Evolutionary conservation across 2,797 vertebrate species (phyloP), one percentile per base, ranked within the genome.

Genomic region (Bradypodion pumilum): DNA sequence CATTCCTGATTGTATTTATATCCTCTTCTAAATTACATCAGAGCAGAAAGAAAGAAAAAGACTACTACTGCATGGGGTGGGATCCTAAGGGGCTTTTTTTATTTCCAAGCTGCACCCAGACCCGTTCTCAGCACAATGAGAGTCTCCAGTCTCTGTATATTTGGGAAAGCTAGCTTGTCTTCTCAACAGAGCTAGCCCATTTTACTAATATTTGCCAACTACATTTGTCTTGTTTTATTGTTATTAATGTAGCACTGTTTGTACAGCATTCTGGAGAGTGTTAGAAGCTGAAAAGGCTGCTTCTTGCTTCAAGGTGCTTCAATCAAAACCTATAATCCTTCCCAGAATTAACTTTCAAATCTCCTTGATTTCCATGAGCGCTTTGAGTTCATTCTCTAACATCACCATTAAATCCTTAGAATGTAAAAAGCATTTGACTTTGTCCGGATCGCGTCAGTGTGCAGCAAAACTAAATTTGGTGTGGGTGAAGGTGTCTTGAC

Each of bases 191-290:
- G 52, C n/a, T 86, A 27, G 37, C 27, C 1, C 9, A 79, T 87
- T 90, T 89, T 90, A 82, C 63, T 85, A 80, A 46, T 74, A 44
- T 74, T n/a, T 0, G 86, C 74, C 85, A 73, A 44, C 12, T 9
- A 0, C 16, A 74, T 89, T 87, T 89, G 84, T 19, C 25, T 40
- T 68, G 81, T 63, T 13, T 74, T 37, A 8, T 80, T 0, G 69
- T 70, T 37, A 44, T 73, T 73, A 46, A 44, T 29, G 13, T 2
- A 52, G 29, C 32, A 21, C 4, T 46, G 52, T 69, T 35, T 70
- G 25, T 8, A 70, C 10, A 37, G 37, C 27, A 49, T 49, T 46
- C 49, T 74, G 27, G 29, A 21, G 66, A 35, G 37, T 69, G 37
- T 37, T 35, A 69, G 16, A 23, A 21, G 4, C 12, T 37, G 66